Evolutionary conservation across 2,113 vertebrate genomes (phyloP), one percentile per base, ranked within the genome.

Genomic region (Aldabrachelys gigantea): DNA sequence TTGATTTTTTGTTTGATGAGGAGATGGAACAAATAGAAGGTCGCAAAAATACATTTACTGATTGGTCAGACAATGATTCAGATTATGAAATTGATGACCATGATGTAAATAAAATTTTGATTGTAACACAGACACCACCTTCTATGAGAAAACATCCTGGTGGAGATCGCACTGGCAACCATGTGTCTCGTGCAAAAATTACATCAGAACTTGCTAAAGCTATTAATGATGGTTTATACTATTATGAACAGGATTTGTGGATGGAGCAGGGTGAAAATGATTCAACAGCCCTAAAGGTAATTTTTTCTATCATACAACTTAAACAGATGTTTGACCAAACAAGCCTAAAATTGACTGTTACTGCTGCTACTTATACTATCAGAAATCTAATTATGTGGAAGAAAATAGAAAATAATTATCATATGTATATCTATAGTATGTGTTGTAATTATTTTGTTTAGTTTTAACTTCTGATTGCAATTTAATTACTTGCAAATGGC

Each of bases 1-100:
- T 99, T 97, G 99, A 99, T 97, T 99, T 99, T 97, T 96, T 99
- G 95, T 98, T 98, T 97, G 98, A 98, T 94, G 98, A 98, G 94
- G 98, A 98, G 93, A 98, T 98, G 90, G 95, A 98, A 93, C 97
- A 97, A 94, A 97, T 98, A 91, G 90, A 97, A 83, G 94, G 95
- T 83, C 94, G 2, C 93, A 98, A 98, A 96, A 98, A 97, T 88
- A 97, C 97, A 79, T 98, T 98, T 87, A 96, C 93, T 75, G 97
- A 98, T 87, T 98, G 98, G 98, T 98, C 98, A 91, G 98, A 98
- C 88, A 98, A 97, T 1, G 98, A 98, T 95, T 98, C 98, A 0
- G 97, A 98, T 96, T 98, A 98, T 96, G 98, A 99, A 97, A 98
- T 98, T 85, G 97, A 98, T 94, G 98, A 98, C 90, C 97, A 98